Evolutionary conservation across 2,797 vertebrate species (phyloP), one percentile per base, ranked within the genome.

Genomic region (Uromys caudimaculatus): DNA sequence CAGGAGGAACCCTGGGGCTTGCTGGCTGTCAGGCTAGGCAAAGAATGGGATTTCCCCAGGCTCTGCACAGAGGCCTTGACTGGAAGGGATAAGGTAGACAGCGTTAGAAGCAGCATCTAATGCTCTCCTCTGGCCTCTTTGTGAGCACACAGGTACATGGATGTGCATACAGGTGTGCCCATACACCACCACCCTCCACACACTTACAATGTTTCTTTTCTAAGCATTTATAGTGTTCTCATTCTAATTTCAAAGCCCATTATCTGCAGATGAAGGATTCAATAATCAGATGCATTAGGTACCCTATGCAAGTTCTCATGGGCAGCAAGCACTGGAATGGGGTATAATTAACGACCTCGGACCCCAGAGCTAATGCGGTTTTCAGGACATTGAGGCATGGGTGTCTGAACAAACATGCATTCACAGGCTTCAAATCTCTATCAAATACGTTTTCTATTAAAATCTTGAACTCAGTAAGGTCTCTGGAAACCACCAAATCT

Each of bases 221-320:
- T 17, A 35, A 78, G 3, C 12, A 41, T 24, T 52, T 87, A 64
- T 0, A 92, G n/a, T 35, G 86, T 94, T 89, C n/a, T 73, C 32
- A 52, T 75, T 29, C 29, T 94, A 56, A 29, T 81, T 85, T 77
- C 17, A 81, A 90, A 75, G 38, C 35, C 3, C 10, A 19, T 11
- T 67, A 16, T 92, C 95, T 89, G 11, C 41, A 91, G 71, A 87
- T 81, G 56, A 94, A 58, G 47, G 93, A 90, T 94, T 94, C 79
- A 94, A 89, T 83, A 87, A 87, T 95, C 60, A 93, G 54, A 97
- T 75, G 21, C 19, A 47, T 81, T 86, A 76, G 6, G 19, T 52
- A 35, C 93, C 50, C 78, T 56, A 3, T 52, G 56, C 23, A 94
- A 92, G 54, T 19, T 86, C 75, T 93, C 60, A 81, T 1, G 77